These are phyloP conservation scores for Asarcornis scutulata DNA, from an alignment of 2,113 vertebrate species.

Conservation along the genomic window DNA sequence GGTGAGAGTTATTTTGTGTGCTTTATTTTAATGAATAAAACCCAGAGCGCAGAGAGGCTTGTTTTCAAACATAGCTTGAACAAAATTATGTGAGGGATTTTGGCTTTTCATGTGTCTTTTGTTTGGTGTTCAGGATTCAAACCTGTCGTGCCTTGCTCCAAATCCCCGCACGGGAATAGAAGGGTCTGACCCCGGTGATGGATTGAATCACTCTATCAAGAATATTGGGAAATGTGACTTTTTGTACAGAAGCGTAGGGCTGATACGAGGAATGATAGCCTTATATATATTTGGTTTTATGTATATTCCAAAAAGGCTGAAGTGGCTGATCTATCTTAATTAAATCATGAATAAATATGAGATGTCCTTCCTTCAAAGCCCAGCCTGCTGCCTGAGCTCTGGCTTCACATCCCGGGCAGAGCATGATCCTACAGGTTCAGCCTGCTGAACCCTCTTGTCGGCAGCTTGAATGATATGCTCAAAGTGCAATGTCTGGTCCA, in stretches of 20 bases:
- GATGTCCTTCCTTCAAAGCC: constrained; percentile 24
- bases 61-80: constrained; percentile 42
- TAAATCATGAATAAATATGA: constrained; percentile 63
- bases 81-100: constrained; percentile 18
- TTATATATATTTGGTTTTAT: constrained; percentile 27
- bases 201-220: constrained; percentile 26
- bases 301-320: constrained; percentile 23
- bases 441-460: constrained; percentile 25
- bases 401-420: not conserved
- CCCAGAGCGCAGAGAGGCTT: not conserved
- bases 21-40: constrained; percentile 62
- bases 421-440: constrained; percentile 11
- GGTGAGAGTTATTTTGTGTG: constrained; percentile 53
- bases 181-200: not conserved
- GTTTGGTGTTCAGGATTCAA: not conserved
- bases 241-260: not conserved
- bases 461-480: not conserved
- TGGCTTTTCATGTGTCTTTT: constrained; percentile 43
- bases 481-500: constrained; percentile 46
- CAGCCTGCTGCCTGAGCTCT: constrained; percentile 17
- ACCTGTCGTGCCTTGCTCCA: not conserved
- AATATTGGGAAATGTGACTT: not conserved
- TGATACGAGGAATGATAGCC: not conserved
- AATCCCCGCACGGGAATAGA: not conserved
- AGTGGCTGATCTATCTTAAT: constrained; percentile 33